These are phyloP conservation scores for Saguinus imperator DNA, from an alignment of 2,113 vertebrate genomes.

Conservation along the genomic window DNA sequence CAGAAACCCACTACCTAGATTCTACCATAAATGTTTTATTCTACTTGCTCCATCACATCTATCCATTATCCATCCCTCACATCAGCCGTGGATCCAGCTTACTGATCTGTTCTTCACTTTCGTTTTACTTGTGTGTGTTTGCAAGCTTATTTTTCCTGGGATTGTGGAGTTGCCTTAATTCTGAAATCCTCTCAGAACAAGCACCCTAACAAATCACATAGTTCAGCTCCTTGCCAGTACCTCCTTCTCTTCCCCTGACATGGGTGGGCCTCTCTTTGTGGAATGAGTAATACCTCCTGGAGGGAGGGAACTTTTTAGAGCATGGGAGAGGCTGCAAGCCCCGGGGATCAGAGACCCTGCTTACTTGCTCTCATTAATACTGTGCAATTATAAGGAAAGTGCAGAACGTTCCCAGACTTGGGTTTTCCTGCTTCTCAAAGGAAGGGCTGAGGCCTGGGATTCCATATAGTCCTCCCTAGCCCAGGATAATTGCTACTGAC, in stretches of 20 bases:
- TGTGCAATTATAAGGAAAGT: neutral
- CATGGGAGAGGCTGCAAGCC: neutral
- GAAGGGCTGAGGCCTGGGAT: neutral
- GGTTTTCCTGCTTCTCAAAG: neutral
- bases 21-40: neutral
- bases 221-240: neutral
- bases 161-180: neutral
- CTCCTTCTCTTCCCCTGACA: neutral
- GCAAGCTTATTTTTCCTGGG: neutral
- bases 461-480: neutral
- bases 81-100: neutral
- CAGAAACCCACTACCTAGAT: neutral
- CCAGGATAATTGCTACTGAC: neutral
- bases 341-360: neutral
- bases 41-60: neutral
- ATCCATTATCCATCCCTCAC: neutral
- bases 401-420: neutral
- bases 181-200: neutral
- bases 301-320: neutral
- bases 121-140: neutral
- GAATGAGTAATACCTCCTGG: neutral
- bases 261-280: neutral
- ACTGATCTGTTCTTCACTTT: neutral
- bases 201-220: neutral
- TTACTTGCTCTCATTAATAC: neutral